These are phyloP conservation scores for Nomada lathburiana DNA, from an alignment of 2,888 invertebrate genomes.

Conservation along the genomic window DNA sequence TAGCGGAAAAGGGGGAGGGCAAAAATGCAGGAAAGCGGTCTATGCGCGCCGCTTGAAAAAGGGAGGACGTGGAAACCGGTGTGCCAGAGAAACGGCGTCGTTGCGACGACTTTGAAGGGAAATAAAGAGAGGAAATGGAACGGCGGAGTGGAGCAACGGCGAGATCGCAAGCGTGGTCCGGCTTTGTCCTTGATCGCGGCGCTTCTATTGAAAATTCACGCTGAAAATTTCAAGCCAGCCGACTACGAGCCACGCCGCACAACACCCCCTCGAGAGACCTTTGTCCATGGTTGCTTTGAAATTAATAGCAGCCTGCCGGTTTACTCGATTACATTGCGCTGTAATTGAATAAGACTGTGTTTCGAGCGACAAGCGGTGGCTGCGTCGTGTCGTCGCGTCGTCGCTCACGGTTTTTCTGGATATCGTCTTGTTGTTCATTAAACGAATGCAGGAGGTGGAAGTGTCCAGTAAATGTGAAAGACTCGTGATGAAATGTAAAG, in stretches of 20 bases:
- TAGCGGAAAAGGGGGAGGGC: conserved; percentile 64
- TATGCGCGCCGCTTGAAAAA: conserved; percentile 19
- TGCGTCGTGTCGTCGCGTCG: neutral
- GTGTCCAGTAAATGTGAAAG: too few relatives aligned
- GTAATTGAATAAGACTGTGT: conserved; percentile 41
- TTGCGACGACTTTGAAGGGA: conserved; percentile 59
- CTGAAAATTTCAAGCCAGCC: conserved; percentile 35
- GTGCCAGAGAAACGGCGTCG: conserved; percentile 20
- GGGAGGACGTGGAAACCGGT: conserved; percentile 20
- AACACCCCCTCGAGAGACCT: neutral
- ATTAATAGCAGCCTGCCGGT: conserved; percentile 41
- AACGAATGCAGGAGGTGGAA: too few relatives aligned
- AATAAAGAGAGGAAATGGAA: conserved; percentile 63
- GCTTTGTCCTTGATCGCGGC: conserved; percentile 61
- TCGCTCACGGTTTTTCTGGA: neutral
- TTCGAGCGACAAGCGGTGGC: conserved; percentile 9
- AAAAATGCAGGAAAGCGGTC: conserved; percentile 49
- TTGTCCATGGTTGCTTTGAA: conserved; percentile 39
- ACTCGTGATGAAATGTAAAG: too few relatives aligned
- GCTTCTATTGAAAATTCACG: conserved; percentile 60
- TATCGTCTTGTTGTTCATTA: too few relatives aligned
- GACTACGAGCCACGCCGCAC: neutral
- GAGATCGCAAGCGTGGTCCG: conserved; percentile 38
- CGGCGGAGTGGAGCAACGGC: conserved; percentile 1
- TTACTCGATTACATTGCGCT: conserved; percentile 41